These are phyloP conservation scores for Leucoma salicis DNA, from an alignment of 2,888 invertebrate species.

Conservation along the genomic window DNA sequence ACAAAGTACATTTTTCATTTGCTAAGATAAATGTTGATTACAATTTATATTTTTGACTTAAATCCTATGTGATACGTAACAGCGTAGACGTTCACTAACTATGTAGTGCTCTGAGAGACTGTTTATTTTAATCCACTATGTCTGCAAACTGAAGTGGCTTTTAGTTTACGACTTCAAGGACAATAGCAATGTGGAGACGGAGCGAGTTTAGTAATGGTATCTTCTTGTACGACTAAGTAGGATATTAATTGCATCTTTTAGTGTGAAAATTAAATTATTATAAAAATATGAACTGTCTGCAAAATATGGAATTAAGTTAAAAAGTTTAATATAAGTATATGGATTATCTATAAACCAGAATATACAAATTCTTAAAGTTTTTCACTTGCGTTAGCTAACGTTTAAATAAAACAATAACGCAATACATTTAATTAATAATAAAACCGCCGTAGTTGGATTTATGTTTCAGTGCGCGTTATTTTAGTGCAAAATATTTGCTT, in stretches of 20 bases:
- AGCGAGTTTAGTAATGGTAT: slow-evolving; percentile 9
- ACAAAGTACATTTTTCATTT: too few species aligned
- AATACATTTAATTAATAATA: too few species aligned
- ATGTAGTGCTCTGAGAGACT: slow-evolving; percentile 21
- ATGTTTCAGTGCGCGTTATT: slow-evolving; percentile 2
- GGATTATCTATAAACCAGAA: too few species aligned
- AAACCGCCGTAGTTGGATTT: slow-evolving; percentile 18
- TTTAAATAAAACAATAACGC: too few species aligned
- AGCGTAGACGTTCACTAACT: slow-evolving; percentile 18
- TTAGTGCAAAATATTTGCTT: slow-evolving; percentile 44
- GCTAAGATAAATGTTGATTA: too few species aligned
- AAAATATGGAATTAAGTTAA: too few species aligned
- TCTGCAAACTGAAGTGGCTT: slow-evolving; percentile 19
- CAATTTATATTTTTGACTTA: too few species aligned
- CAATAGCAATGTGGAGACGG: slow-evolving; percentile 16
- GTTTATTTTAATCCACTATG: slow-evolving; percentile 20
- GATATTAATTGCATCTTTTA: not conserved
- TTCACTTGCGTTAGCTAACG: too few species aligned
- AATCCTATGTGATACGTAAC: too few species aligned
- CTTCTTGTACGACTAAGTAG: slow-evolving; percentile 4
- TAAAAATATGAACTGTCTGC: too few species aligned
- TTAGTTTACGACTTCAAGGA: slow-evolving; percentile 25
- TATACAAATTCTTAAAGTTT: too few species aligned
- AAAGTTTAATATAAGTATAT: too few species aligned
- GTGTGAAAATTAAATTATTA: not conserved